These are phyloP conservation scores for Chydorus sphaericus DNA, from an alignment of 2,888 invertebrate genomes.

Conservation along the genomic window DNA sequence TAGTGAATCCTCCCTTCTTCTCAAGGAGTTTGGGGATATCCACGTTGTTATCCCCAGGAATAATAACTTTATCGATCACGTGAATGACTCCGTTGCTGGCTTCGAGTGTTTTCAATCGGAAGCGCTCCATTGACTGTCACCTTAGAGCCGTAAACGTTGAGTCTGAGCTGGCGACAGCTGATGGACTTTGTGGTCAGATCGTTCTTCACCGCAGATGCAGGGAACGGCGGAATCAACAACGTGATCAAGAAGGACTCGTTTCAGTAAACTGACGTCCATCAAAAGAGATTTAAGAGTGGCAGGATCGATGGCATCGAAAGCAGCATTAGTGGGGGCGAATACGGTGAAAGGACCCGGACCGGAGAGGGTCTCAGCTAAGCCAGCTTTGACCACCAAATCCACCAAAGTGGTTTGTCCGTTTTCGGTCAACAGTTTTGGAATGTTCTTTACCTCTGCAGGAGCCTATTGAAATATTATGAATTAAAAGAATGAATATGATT, in stretches of 20 bases:
- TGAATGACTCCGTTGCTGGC: constrained; percentile 19
- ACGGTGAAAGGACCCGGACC: constrained; percentile 16
- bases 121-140: constrained; percentile 1
- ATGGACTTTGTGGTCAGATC: background rate
- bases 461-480: too few species aligned
- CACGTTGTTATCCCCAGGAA: constrained; percentile 7
- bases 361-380: constrained; percentile 11
- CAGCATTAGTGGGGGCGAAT: constrained; percentile 16
- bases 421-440: constrained; percentile 1
- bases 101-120: too few species aligned
- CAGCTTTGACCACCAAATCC: constrained; percentile 13
- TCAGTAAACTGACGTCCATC: background rate
- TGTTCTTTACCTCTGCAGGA: too few species aligned
- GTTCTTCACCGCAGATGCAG: background rate
- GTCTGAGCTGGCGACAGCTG: background rate
- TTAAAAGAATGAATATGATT: too few species aligned
- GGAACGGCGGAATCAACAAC: constrained; percentile 10
- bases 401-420: constrained; percentile 9
- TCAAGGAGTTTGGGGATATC: background rate
- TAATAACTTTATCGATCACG: constrained; percentile 13
- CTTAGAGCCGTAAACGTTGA: background rate
- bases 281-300: background rate
- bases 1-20: background rate
- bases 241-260: constrained; percentile 12
- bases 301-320: constrained; percentile 11